phyloP scores from a whole-genome alignment of 2,797 vertebrate species.

The Gouania willdenowi region DNA sequence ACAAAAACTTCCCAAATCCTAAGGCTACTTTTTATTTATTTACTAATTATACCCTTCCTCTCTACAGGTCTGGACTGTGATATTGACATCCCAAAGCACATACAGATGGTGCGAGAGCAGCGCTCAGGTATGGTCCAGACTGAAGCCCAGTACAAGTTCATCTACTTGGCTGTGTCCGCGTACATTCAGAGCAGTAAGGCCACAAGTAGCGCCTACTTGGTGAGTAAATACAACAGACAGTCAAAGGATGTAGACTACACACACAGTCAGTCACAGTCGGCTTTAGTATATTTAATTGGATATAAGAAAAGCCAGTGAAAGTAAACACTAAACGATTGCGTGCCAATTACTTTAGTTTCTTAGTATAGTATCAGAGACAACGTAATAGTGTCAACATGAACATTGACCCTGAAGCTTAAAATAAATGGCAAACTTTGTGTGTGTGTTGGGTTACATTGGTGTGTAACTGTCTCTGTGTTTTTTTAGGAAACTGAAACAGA shows the following conservation, averaged over 20 bases:
- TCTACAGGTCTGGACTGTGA: constrained; percentile 87
- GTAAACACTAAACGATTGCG: too few relatives aligned
- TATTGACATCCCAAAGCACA: constrained; percentile 93
- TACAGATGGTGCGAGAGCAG: constrained; percentile 94
- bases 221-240: constrained; percentile 59
- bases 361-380: too few relatives aligned
- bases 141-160: constrained; percentile 97
- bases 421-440: constrained; percentile 3
- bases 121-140: constrained; percentile 98
- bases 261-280: too few relatives aligned
- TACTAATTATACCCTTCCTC: too few relatives aligned
- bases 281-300: too few relatives aligned
- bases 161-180: constrained; percentile 91
- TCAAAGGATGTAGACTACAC: too few relatives aligned
- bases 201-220: constrained; percentile 81
- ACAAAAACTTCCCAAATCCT: not conserved
- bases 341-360: too few relatives aligned
- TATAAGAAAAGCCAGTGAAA: too few relatives aligned
- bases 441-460: too few relatives aligned
- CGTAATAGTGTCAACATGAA: too few relatives aligned
- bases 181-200: constrained; percentile 88
- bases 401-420: constrained; percentile 36
- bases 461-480: constrained; percentile 14
- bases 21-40: too few relatives aligned
- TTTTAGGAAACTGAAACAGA: constrained; percentile 79